Evolutionary conservation across 2,113 vertebrate genomes (phyloP), one percentile per base, ranked within the genome.

Genomic region (Panthera tigris): DNA sequence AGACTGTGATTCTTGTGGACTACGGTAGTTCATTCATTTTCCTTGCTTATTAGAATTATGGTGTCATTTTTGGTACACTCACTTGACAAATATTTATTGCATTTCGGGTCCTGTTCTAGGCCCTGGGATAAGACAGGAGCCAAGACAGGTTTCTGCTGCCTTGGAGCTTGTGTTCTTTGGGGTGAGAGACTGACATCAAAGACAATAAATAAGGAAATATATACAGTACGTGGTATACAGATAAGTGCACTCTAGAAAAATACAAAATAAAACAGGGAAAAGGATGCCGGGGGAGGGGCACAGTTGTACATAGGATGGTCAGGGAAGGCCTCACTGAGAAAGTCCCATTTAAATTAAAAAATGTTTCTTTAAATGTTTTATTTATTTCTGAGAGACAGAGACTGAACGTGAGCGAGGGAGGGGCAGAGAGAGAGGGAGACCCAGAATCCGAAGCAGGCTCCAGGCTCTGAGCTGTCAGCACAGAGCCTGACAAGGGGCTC

Each of bases 241-340:
- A 2, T 12, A 29, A 80, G 55, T 1, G 27, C 3, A 11, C 1
- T 6, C 39, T 16, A 63, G 79, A 65, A 36, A 73, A 52, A 61
- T 2, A 14, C 21, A 21, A 66, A 52, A 25, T 18, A 61, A 29
- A 25, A 48, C 57, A 9, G 21, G 61, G 15, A 29, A 57, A 33
- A 21, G 39, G 14, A 4, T 3, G n/a, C 23, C 0, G 21, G 63
- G 55, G n/a, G 19, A 69, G 45, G 12, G 2, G n/a, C 18, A 48
- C 66, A 7, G 0, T 2, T 25, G 15, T 18, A 57, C 11, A 3
- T 12, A 5, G 21, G 36, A 2, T 14, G 4, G 7, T 61, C 48
- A 61, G 41, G 12, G 52, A 61, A 73, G 45, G 5, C 31, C 45
- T 57, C 50, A 9, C 14, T 1, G 11, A 65, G 68, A 27, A 80